Base-by-base conservation (phyloP, 2,888 invertebrate species). In the Trichopoda pennipes region DNA sequence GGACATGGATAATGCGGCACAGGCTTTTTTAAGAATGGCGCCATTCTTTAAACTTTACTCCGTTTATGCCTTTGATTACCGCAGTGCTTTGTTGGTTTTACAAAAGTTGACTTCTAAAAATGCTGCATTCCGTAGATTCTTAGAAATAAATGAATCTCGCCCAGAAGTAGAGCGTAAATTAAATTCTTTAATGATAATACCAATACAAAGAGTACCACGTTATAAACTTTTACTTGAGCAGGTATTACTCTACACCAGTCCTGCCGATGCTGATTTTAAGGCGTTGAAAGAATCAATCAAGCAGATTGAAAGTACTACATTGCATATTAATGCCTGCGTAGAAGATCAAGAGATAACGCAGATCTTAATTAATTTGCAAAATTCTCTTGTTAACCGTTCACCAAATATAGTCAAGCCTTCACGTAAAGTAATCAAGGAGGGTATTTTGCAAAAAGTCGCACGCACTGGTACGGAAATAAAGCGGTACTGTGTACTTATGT, bases 41-140 rank as follows among this genome's bases (percentile, higher is more conserved):
- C 96, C 96, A 4, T 96, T 94, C 88, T 94, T 96, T 69, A 96
- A 96, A 89, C 89, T 95, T 19, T 96, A 96, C 88, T 95, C 95
- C 0, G 93, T 94, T 0, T 96, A 96, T 89, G 95, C 95, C 0
- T 95, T 94, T 81, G 94, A 94, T 86, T 95, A 94, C 87, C 94
- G 94, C 84, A 93, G 93, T 80, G 93, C 94, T 0, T 89, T 95
- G 63, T 90, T 92, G 49, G 90, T 94, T 49, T 87, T 95, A 38
- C 94, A 94, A 92, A 92, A 92, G 66, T 88, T 92, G 69, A 91
- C 92, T 42, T 91, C 91, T 69, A 92, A 91, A 72, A 92, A 94
- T 88, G 90, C 91, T 16, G 90, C 90, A 56, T 93, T 94, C 86
- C 91, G 92, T 14, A 92, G 92, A 84, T 94, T 94, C 87, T 89